These are phyloP conservation scores for Sebastes steindachneri DNA, from an alignment of 2,797 vertebrate genomes.

Conservation along the genomic window DNA sequence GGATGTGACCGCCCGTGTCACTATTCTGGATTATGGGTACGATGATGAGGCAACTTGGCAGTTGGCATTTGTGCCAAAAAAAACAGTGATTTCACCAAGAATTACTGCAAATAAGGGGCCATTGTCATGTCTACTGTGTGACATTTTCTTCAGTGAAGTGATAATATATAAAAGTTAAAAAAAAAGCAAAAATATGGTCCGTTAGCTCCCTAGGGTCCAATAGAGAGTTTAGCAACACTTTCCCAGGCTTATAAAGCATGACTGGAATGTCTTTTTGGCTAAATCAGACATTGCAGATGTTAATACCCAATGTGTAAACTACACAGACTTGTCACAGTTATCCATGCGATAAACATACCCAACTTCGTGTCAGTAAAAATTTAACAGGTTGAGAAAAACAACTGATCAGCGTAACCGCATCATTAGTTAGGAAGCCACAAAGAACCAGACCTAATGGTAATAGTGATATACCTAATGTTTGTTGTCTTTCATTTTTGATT, in stretches of 20 bases:
- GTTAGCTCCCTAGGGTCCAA: not conserved
- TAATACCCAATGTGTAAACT: not conserved
- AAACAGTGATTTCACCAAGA: not conserved
- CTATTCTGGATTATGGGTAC: constrained; percentile 10
- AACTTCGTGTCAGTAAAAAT: not conserved
- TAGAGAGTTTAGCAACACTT: not conserved
- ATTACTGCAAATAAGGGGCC: not conserved
- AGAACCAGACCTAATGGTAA: not conserved
- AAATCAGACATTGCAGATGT: not conserved
- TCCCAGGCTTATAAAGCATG: not conserved
- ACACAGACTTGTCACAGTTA: constrained; percentile 9
- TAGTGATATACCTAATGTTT: not conserved
- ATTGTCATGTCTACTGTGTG: not conserved
- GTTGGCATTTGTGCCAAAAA: constrained; percentile 7
- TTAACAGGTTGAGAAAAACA: not conserved
- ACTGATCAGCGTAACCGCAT: not conserved
- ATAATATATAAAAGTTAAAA: not conserved
- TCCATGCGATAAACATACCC: not conserved
- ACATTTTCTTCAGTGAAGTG: not conserved
- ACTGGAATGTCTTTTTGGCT: constrained; percentile 17
- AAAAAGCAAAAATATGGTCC: not conserved
- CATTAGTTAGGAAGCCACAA: not conserved
- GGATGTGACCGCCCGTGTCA: not conserved
- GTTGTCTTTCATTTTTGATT: not conserved
- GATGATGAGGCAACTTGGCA: constrained; percentile 12